Conservation (phyloP, 2,888 invertebrate species). For the Alitta virens region DNA sequence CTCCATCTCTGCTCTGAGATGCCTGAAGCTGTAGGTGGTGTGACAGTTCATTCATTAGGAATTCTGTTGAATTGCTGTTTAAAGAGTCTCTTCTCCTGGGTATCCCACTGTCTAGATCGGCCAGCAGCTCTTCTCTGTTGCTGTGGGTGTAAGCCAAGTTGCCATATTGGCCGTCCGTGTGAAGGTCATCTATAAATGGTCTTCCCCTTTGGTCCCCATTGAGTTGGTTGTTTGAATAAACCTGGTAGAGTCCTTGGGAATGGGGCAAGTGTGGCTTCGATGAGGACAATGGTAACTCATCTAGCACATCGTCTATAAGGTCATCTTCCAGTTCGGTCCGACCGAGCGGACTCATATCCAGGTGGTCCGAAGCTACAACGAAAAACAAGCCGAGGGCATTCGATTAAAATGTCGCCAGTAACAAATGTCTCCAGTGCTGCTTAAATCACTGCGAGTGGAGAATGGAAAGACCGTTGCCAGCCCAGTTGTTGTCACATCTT, state of each 20-base stretch:
- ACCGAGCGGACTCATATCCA: no score
- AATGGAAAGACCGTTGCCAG: no score
- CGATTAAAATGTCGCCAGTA: no score
- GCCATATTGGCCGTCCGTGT: not conserved
- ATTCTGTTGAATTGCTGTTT: conserved; percentile 15
- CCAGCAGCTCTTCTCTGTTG: not conserved
- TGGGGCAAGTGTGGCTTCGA: not conserved
- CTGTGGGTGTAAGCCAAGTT: no score
- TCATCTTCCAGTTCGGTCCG: not conserved
- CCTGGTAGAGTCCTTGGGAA: not conserved
- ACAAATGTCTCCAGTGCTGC: no score
- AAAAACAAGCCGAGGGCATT: no score
- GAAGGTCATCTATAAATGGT: not conserved
- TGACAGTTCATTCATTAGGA: conserved; percentile 4
- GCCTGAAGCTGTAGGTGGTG: not conserved
- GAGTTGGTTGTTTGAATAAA: no score
- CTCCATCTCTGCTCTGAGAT: not conserved
- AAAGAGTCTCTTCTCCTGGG: conserved; percentile 12
- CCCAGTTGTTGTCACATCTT: no score
- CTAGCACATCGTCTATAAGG: not conserved
- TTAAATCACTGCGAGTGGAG: no score
- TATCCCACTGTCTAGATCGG: not conserved
- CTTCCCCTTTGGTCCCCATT: not conserved
- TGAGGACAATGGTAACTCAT: not conserved
- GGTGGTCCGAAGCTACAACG: no score